Evolutionary conservation across 2,113 vertebrate species (phyloP).

Genomic region (Strix uralensis): DNA sequence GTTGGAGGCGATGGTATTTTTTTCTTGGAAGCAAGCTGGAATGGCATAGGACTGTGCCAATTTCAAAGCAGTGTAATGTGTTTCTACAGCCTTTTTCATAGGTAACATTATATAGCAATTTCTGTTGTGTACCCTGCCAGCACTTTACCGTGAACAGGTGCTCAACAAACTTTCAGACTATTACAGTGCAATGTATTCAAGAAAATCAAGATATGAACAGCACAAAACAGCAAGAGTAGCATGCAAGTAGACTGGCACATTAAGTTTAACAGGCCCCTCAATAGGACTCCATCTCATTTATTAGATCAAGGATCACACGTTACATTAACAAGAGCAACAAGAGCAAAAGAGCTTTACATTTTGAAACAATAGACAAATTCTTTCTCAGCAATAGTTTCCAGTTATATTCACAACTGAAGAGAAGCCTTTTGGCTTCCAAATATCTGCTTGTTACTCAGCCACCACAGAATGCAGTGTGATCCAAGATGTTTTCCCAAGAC

Average conservation of each 20-base stretch:
- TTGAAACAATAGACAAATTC: background rate
- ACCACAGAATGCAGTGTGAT: background rate
- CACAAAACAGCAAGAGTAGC: background rate
- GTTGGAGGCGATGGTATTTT: constrained; percentile 20
- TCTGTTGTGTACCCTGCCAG: background rate
- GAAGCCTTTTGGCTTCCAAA: background rate
- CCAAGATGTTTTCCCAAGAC: background rate
- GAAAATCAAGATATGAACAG: background rate
- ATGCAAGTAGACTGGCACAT: background rate
- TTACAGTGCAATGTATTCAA: background rate
- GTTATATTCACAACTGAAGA: background rate
- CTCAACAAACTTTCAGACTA: background rate
- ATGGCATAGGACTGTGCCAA: constrained; percentile 1
- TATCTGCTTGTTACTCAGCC: background rate
- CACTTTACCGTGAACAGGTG: constrained; percentile 44
- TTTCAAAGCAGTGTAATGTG: background rate
- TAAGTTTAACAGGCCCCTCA: background rate
- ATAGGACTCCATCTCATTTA: background rate
- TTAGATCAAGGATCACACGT: background rate
- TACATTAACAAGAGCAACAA: background rate
- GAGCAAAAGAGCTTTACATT: background rate
- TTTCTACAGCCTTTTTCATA: background rate
- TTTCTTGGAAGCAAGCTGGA: constrained; percentile 47
- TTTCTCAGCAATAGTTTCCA: background rate
- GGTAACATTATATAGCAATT: constrained; percentile 37